Conservation (phyloP, 2,888 invertebrate genomes). For the Agriopis aurantiaria region DNA sequence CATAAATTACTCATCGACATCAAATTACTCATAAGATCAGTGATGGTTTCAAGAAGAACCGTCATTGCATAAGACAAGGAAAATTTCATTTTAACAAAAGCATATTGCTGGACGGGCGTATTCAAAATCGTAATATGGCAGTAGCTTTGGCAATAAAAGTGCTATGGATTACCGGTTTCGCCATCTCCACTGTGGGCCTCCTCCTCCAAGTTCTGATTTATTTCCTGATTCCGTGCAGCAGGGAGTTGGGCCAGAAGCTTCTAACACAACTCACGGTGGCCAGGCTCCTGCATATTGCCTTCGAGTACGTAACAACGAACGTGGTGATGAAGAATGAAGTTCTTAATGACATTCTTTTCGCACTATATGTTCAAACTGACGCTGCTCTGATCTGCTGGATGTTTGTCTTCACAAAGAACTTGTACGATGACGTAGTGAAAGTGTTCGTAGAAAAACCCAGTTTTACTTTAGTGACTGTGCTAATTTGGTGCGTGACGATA, state of each 20-base stretch:
- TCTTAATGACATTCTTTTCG: conserved; percentile 34
- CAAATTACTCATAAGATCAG: too few species aligned
- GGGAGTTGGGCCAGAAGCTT: conserved; percentile 67
- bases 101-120: neutral
- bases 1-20: too few species aligned
- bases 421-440: conserved; percentile 69
- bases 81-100: neutral
- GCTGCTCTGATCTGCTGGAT: conserved; percentile 65
- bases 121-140: neutral
- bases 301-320: conserved; percentile 55
- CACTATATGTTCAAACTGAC: conserved; percentile 63
- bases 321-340: neutral
- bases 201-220: conserved; percentile 57
- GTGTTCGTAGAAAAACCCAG: conserved; percentile 58
- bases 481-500: conserved; percentile 60
- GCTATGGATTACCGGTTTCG: conserved; percentile 60
- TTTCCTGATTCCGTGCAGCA: conserved; percentile 53
- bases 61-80: neutral
- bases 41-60: too few species aligned
- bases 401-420: conserved; percentile 70
- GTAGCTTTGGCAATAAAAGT: neutral
- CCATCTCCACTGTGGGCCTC: conserved; percentile 55
- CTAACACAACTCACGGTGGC: conserved; percentile 63
- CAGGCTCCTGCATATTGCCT: conserved; percentile 57
- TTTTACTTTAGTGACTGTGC: conserved; percentile 49